Base-by-base conservation (phyloP, 2,888 invertebrate species). In the Miltochrista miniata region DNA sequence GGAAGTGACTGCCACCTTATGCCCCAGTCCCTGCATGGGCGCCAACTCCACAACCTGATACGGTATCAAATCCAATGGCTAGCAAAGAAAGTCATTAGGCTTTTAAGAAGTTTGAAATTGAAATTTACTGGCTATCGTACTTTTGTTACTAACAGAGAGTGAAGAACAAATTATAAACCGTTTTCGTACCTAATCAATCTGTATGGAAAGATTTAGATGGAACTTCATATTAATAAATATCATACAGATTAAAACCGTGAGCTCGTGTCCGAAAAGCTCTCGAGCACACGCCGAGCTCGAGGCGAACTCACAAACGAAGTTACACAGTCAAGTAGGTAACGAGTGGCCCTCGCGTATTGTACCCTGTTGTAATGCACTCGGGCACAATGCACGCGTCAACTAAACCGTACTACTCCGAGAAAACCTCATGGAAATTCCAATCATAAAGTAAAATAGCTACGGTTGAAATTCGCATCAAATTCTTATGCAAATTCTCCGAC, bases 261-360 rank as follows among this genome's bases (percentile, higher is more conserved):
- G 11, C 11, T 36, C 2, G 5, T 36, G 68, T 65, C 70, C 64
- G 40, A 8, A 1, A 13, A 47, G 48, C 51, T 78, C 72, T 67
- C 72, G 52, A 75, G 79, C 59, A 62, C 49, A 59, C 51, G 44
- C 13, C 40, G 55, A 51, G 47, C 71, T 56, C 70, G 63, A 70
- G 65, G 76, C 77, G 71, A 76, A 78, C 79, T 82, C 79, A 76
- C 85, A 88, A 90, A 90, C 84, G 87, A 89, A 90, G 90, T 90
- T 90, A 90, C 83, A 87, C 86, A 90, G 90, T 90, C 90, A 89
- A 90, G 90, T 90, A 84, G 83, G 84, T 85, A 89, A 89, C 89
- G 89, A 88, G 89, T 86, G 86, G 85, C 83, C 81, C 81, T 79
- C 79, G 74, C 80, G 58, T 74, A 83, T 83, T 81, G 78, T 82